These are phyloP conservation scores for Phlogophora meticulosa DNA, from an alignment of 2,888 invertebrate species.

Conservation along the genomic window DNA sequence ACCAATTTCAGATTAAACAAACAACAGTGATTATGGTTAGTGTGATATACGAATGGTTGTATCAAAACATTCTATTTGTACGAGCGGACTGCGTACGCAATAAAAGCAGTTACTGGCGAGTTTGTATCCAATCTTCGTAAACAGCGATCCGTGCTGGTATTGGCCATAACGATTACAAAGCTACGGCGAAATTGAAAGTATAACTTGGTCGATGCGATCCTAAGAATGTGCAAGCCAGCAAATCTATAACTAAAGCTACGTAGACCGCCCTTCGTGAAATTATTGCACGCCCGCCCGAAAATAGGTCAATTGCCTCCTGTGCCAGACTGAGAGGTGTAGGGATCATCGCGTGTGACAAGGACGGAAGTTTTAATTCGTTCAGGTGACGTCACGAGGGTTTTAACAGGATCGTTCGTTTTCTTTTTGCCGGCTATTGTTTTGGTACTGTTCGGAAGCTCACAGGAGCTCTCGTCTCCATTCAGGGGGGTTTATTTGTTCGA, in stretches of 20 bases:
- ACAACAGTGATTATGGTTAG: constrained; percentile 74
- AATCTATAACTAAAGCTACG: constrained; percentile 81
- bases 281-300: constrained; percentile 88
- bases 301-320: constrained; percentile 90
- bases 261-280: constrained; percentile 85
- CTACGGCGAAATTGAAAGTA: constrained; percentile 72
- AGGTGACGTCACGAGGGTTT: constrained; percentile 89
- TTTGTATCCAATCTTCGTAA: constrained; percentile 74
- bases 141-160: constrained; percentile 71
- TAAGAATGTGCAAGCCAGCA: constrained; percentile 82
- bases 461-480: constrained; percentile 69
- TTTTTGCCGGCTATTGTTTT: constrained; percentile 85
- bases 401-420: constrained; percentile 83
- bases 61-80: constrained; percentile 65
- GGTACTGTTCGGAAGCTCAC: constrained; percentile 71
- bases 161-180: constrained; percentile 76
- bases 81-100: constrained; percentile 63
- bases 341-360: constrained; percentile 79
- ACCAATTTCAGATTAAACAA: constrained; percentile 77
- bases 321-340: constrained; percentile 78
- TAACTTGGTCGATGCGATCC: constrained; percentile 74
- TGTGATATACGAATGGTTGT: constrained; percentile 62
- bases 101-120: constrained; percentile 71
- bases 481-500: constrained; percentile 71
- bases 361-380: constrained; percentile 85